phyloP scores from a whole-genome alignment of 1,140 invertebrate genomes.

The Pseudomyrmex cubaensis region DNA sequence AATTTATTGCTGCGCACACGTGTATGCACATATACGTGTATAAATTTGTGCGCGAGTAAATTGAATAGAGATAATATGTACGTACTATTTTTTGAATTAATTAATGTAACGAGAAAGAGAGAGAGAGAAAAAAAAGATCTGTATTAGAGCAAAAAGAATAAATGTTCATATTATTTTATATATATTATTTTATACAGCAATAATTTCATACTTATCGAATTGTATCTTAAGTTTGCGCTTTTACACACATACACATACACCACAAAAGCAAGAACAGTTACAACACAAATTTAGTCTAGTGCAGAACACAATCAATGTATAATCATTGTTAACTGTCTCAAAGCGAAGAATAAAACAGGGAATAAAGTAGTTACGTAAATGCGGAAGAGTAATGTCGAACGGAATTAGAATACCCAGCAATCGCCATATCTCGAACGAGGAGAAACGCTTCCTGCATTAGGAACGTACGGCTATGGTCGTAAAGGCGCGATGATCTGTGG shows the following conservation, averaged over 20 bases:
- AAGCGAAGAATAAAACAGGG: constrained; percentile 10
- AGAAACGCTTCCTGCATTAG: constrained; percentile 52
- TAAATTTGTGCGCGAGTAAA: constrained; percentile 13
- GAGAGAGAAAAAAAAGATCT: no score
- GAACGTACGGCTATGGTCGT: constrained; percentile 55
- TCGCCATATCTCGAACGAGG: constrained; percentile 39
- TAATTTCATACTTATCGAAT: no score
- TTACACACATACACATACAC: no score
- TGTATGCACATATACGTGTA: not conserved
- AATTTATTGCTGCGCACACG: constrained; percentile 27
- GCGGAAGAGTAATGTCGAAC: constrained; percentile 41
- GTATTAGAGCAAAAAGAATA: no score
- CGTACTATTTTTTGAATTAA: no score
- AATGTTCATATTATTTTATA: no score
- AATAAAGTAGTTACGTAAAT: constrained; percentile 50
- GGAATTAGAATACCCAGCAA: constrained; percentile 23
- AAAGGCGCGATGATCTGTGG: constrained; percentile 71
- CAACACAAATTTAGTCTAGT: not conserved
- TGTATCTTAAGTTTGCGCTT: no score
- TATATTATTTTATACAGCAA: no score
- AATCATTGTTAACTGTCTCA: constrained; percentile 14
- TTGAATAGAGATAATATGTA: not conserved
- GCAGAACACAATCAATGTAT: not conserved
- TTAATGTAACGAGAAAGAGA: no score
- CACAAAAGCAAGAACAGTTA: not conserved